These are phyloP conservation scores for Polietes domitor DNA, from an alignment of 2,888 invertebrate genomes.

Conservation along the genomic window DNA sequence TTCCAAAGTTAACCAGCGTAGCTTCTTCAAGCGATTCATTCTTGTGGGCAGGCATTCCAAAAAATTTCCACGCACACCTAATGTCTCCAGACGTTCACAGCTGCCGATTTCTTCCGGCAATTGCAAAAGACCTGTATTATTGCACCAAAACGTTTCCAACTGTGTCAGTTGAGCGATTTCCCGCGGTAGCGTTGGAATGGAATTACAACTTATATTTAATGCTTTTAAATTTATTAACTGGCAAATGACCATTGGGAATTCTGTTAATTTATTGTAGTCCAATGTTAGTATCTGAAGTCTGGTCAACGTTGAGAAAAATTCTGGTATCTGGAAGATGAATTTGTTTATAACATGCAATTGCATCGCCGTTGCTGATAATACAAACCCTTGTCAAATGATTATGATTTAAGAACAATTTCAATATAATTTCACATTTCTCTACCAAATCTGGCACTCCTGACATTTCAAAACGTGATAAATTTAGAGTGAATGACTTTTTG, in stretches of 20 bases:
- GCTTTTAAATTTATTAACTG: constrained; percentile 83
- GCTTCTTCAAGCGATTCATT: constrained; percentile 82
- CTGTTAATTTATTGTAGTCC: constrained; percentile 85
- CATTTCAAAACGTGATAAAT: constrained; percentile 85
- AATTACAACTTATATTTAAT: constrained; percentile 86
- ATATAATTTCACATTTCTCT: constrained; percentile 83
- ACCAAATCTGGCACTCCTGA: constrained; percentile 83
- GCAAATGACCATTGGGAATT: constrained; percentile 84
- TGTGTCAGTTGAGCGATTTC: constrained; percentile 84
- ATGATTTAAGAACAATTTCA: constrained; percentile 85
- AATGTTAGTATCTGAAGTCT: constrained; percentile 84
- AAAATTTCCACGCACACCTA: constrained; percentile 86
- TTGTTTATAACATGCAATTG: neutral
- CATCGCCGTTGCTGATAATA: neutral
- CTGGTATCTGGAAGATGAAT: constrained; percentile 77
- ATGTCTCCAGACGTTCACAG: constrained; percentile 84
- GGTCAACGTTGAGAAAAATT: constrained; percentile 82
- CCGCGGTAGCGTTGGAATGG: constrained; percentile 83
- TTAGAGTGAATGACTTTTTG: constrained; percentile 83
- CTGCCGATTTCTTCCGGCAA: constrained; percentile 85
- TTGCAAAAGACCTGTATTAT: constrained; percentile 82
- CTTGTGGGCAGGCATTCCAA: constrained; percentile 83
- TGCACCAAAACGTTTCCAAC: constrained; percentile 87
- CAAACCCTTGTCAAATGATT: constrained; percentile 83
- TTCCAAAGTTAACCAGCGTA: constrained; percentile 87